These are phyloP conservation scores for Drosophila yooni DNA, from an alignment of 2,888 invertebrate genomes.

Conservation along the genomic window DNA sequence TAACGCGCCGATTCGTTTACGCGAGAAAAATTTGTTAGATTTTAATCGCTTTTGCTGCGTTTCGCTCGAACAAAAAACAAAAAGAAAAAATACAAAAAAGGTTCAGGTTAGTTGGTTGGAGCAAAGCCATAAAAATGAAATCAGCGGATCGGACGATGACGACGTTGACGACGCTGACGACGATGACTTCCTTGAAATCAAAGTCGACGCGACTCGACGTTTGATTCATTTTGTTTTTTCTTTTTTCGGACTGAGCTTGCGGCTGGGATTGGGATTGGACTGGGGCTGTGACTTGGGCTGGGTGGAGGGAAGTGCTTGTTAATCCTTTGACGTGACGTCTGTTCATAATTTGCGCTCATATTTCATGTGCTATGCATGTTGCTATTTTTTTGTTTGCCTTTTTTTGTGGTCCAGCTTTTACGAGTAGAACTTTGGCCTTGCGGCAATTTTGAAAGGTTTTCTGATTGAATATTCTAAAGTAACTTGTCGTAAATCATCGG, in stretches of 20 bases:
- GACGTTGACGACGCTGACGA: slow-evolving; percentile 33
- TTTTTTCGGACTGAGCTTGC: slow-evolving; percentile 14
- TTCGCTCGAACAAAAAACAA: slow-evolving; percentile 45
- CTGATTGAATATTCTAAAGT: slow-evolving; percentile 76
- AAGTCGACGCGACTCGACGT: slow-evolving; percentile 57
- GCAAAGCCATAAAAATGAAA: slow-evolving; percentile 59
- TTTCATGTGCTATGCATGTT: slow-evolving; percentile 69
- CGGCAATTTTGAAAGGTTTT: slow-evolving; percentile 73
- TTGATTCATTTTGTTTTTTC: slow-evolving; percentile 64
- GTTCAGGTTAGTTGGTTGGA: slow-evolving; percentile 44
- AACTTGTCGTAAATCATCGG: slow-evolving; percentile 73
- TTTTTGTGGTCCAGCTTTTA: slow-evolving; percentile 59
- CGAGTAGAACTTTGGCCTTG: slow-evolving; percentile 72
- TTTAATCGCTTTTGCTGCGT: slow-evolving; percentile 66
- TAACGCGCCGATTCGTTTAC: slow-evolving; percentile 61
- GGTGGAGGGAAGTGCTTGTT: slow-evolving; percentile 55
- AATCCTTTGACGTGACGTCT: slow-evolving; percentile 81
- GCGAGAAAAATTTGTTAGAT: slow-evolving; percentile 67
- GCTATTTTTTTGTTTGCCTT: slow-evolving; percentile 32
- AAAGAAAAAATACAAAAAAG: slow-evolving; percentile 31
- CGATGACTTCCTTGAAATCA: slow-evolving; percentile 76
- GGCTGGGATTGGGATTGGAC: slow-evolving; percentile 16
- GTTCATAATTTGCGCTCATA: slow-evolving; percentile 80
- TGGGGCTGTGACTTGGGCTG: slow-evolving; percentile 11
- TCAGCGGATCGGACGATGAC: slow-evolving; percentile 57